Evolutionary conservation across 2,797 vertebrate species (phyloP), one percentile per base, ranked within the genome.

Genomic region (Helarctos malayanus): DNA sequence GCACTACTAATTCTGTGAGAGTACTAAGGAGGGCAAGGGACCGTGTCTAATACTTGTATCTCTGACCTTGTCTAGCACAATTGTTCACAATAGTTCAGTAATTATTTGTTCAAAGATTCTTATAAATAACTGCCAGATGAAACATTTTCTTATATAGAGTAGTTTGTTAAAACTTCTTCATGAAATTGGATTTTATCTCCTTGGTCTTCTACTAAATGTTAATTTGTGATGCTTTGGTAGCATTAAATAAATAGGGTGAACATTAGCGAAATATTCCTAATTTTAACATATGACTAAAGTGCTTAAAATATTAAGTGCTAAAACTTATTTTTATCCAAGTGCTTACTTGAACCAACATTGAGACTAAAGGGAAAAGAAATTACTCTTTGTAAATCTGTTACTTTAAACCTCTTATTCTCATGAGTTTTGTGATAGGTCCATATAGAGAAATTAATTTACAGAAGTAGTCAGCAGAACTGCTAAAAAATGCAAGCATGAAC

Each of bases 391-490:
- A 97, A 97, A 97, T 97, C 96, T 97, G 95, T 97, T 97, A 91
- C 95, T 85, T 95, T 79, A 95, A 97, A 92, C 18, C 35, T 86
- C 84, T 83, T 96, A 97, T 96, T 97, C 97, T 97, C 97, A 76
- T 59, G 96, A 98, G 97, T 94, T 97, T 97, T 82, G 54, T 92
- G 96, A 97, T 96, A 92, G 95, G 97, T 96, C 97, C 96, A 96
- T 89, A 98, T 75, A 98, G 98, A 98, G 95, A 97, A 97, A 97
- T 98, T 97, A 98, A 97, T 90, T 98, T 98, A 86, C n/a, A 82
- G 94, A 96, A 73, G 69, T 81, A 94, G 97, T 98, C 97, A 98
- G 97, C 97, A 97, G 76, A 96, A 97, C 69, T 29, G 95, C 88
- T 97, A 78, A 96, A 98, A 98, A 97, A 91, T 97, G 97, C 97